Conservation (phyloP, 2,888 invertebrate species). For the Epinotia ramella region DNA sequence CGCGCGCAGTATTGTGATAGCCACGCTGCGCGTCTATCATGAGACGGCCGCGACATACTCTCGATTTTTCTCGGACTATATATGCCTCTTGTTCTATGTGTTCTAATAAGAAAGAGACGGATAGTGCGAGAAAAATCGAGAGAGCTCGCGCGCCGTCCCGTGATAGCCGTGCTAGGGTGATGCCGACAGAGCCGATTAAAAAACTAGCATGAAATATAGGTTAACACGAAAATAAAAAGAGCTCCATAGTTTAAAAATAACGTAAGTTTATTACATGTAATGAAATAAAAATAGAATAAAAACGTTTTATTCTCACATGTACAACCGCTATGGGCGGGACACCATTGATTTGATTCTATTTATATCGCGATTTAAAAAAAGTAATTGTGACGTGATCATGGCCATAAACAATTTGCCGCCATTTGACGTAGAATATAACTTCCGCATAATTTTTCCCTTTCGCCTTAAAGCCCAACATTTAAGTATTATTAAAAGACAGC, state of each 20-base stretch:
- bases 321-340: constrained; percentile 58
- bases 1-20: too few species aligned
- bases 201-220: background rate
- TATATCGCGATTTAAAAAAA: constrained; percentile 26
- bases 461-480: constrained; percentile 7
- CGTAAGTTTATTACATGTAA: constrained; percentile 85
- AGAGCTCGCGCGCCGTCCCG: too few species aligned
- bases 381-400: constrained; percentile 37
- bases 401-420: constrained; percentile 20
- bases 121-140: too few species aligned
- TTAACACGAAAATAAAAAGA: constrained; percentile 62
- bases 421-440: constrained; percentile 22
- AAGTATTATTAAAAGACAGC: background rate
- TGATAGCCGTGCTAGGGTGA: too few species aligned
- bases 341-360: constrained; percentile 54
- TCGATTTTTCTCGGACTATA: too few species aligned
- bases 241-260: constrained; percentile 81
- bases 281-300: constrained; percentile 83
- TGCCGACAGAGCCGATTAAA: background rate
- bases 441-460: background rate
- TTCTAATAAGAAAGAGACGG: too few species aligned
- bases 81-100: too few species aligned
- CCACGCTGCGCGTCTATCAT: too few species aligned
- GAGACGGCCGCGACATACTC: too few species aligned
- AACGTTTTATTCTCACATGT: constrained; percentile 72